These are phyloP conservation scores for Diuraphis noxia DNA, from an alignment of 1,140 invertebrate genomes.

Conservation along the genomic window DNA sequence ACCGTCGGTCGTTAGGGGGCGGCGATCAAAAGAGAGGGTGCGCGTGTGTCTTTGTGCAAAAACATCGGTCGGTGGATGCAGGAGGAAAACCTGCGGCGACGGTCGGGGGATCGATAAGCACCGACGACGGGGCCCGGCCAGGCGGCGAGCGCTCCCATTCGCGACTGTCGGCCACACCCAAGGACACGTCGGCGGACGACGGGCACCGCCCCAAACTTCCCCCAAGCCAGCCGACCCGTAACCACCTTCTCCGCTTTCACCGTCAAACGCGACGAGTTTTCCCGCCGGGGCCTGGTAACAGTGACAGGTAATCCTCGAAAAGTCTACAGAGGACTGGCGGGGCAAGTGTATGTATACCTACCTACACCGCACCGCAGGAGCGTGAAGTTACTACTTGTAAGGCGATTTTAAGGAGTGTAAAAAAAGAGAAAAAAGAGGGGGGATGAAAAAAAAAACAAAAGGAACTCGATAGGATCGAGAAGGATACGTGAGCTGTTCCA, in stretches of 20 bases:
- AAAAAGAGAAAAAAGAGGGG: neutral
- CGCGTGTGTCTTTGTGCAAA: neutral
- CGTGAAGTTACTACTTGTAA: neutral
- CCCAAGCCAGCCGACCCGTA: neutral
- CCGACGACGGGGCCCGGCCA: neutral
- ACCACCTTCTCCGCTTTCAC: neutral
- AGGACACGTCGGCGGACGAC: neutral
- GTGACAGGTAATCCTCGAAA: constrained; percentile 9
- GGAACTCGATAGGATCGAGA: neutral
- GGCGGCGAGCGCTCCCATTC: constrained; percentile 19
- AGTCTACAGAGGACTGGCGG: neutral
- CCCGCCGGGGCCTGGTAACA: neutral
- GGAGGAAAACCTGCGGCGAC: neutral
- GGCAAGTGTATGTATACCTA: neutral
- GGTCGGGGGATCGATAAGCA: constrained; percentile 16
- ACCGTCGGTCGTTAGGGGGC: neutral
- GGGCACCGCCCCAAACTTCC: neutral
- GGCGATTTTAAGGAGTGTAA: constrained; percentile 6
- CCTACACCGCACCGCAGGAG: neutral
- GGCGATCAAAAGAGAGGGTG: neutral
- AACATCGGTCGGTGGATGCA: neutral
- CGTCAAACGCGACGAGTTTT: neutral
- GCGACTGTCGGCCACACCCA: constrained; percentile 32
- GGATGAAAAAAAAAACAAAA: neutral
- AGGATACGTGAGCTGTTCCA: neutral